These are phyloP conservation scores for Petrocephalus schoutedeni DNA, from an alignment of 2,797 vertebrate species.

Conservation along the genomic window DNA sequence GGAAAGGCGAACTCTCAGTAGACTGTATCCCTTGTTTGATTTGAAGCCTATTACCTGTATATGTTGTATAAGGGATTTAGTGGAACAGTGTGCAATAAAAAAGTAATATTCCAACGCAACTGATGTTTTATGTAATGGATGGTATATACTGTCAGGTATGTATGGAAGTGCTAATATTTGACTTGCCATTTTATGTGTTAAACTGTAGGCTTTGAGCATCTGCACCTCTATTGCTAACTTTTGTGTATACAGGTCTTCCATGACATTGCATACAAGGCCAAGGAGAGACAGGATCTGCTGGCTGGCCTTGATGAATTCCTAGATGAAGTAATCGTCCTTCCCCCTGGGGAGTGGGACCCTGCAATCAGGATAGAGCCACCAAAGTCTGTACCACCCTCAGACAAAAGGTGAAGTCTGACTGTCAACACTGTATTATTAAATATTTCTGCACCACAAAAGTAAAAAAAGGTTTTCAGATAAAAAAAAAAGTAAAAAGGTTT, in stretches of 20 bases:
- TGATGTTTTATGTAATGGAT: neutral
- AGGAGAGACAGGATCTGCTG: slow-evolving; percentile 89
- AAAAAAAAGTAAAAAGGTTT: neutral
- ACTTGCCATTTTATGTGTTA: neutral
- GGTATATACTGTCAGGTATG: neutral
- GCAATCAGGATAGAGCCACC: slow-evolving; percentile 96
- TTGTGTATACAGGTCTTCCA: slow-evolving; percentile 80
- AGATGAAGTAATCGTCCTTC: slow-evolving; percentile 96
- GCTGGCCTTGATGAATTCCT: slow-evolving; percentile 96
- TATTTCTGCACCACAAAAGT: neutral
- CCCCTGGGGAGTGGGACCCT: slow-evolving; percentile 96
- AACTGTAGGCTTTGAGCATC: neutral
- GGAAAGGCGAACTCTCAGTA: neutral
- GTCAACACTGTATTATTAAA: neutral
- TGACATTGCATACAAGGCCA: slow-evolving; percentile 97
- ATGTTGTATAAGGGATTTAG: neutral
- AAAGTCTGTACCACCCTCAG: slow-evolving; percentile 86
- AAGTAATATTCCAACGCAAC: neutral
- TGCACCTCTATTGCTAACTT: neutral
- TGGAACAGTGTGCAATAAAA: neutral
- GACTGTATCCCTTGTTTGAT: neutral
- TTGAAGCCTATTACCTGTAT: neutral
- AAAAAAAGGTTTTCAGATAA: neutral
- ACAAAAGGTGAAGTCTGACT: slow-evolving; percentile 77
- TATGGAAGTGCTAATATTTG: neutral